Evolutionary conservation across 2,797 vertebrate genomes (phyloP), one percentile per base, ranked within the genome.

Genomic region (Acomys russatus): DNA sequence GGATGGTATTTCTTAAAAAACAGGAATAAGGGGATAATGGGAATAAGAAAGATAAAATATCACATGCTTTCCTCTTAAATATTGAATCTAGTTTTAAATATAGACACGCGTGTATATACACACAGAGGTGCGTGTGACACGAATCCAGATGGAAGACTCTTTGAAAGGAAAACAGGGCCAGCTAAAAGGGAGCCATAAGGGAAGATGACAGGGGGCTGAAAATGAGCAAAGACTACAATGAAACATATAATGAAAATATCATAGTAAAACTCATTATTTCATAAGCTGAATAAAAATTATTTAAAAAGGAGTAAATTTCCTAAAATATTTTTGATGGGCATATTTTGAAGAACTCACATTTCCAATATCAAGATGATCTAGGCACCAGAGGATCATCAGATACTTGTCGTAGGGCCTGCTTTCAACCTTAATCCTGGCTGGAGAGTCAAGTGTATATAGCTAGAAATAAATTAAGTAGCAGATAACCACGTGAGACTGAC

Each of bases 321-420:
- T 20, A 6, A 68, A 92, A 23, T 68, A n/a, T 71, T 97, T 91
- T 95, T 54, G 91, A 86, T 11, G 20, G 44, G 9, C 20, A 14
- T 51, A 51, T 93, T 87, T 91, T 80, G 0, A 91, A 77, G 56
- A 87, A 73, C 23, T 88, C 28, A 6, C 44, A 49, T 83, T 89
- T 35, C n/a, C 5, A 71, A 9, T 59, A 56, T 83, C 38, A 89
- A 56, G 38, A 63, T 33, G n/a, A 3, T n/a, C 25, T 92, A n/a
- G 35, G 20, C 3, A 33, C 44, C 59, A 51, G 20, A 66, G 25
- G 17, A 59, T 73, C 56, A n/a, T 3, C 11, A 59, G 63, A 92
- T 25, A 12, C 23, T 79, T 73, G 61, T 17, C 3, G 10, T 35
- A 3, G 51, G 6, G 22, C 4, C 49, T 84, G 5, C 84, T n/a